Percentiles rank a stretch among this genome's conserved stretches.
These are phyloP conservation scores for Cathartes aura DNA, from an alignment of 2,113 vertebrate genomes.

Conservation along the genomic window DNA sequence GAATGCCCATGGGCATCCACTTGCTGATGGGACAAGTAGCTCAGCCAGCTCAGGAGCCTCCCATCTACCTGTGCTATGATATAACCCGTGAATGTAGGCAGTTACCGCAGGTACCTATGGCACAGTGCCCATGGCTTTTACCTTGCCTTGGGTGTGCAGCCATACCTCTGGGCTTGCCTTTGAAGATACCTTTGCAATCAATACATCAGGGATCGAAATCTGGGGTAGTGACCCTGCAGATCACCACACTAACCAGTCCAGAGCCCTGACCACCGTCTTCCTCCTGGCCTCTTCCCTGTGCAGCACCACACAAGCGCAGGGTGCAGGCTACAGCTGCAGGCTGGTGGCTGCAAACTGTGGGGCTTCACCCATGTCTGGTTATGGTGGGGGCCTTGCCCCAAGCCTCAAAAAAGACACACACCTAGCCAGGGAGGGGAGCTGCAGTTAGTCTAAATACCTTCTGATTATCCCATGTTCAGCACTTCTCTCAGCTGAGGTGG, in stretches of 20 bases:
- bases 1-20: neutral
- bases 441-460: neutral
- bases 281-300: neutral
- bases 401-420: neutral
- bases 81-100: fast-evolving
- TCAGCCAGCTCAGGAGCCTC: neutral
- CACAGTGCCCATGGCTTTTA: neutral
- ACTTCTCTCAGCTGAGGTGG: neutral
- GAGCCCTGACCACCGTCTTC: neutral
- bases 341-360: neutral
- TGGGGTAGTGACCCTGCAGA: neutral
- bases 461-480: neutral
- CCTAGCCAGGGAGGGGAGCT: neutral
- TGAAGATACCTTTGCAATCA: neutral
- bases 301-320: fast-evolving
- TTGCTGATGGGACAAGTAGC: neutral
- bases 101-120: neutral
- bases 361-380: neutral
- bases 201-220: fast-evolving
- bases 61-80: neutral
- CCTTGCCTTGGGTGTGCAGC: neutral
- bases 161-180: neutral
- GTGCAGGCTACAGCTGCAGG: no score
- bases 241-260: neutral
- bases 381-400: neutral